These are phyloP conservation scores for Malurus elegans DNA, from an alignment of 2,113 vertebrate species.

Conservation along the genomic window DNA sequence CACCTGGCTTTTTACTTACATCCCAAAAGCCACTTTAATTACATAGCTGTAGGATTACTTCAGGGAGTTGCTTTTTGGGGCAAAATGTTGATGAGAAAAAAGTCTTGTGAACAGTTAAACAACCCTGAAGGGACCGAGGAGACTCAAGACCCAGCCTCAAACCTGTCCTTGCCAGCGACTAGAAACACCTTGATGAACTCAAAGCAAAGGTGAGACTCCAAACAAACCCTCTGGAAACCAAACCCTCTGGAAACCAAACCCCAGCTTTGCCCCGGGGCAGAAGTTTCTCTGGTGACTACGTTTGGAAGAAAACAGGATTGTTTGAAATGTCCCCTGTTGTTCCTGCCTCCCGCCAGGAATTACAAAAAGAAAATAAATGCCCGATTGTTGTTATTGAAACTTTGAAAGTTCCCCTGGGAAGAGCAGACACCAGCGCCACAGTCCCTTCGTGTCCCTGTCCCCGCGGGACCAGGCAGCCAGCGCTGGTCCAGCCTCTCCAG, in stretches of 20 bases:
- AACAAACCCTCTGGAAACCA: not conserved
- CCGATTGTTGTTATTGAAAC: not conserved
- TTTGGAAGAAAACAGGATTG: not conserved
- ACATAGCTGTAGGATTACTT: not conserved
- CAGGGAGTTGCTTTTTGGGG: not conserved
- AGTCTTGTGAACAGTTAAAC: not conserved
- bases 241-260: not conserved
- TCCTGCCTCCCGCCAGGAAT: not conserved
- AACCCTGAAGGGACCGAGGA: rapidly evolving
- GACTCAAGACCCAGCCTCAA: not conserved
- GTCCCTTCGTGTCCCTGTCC: not conserved
- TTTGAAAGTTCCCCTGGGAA: not conserved
- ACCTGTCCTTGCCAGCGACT: not conserved
- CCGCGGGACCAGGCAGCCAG: rapidly evolving
- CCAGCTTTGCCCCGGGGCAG: not conserved
- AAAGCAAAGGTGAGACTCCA: not conserved
- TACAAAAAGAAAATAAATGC: not conserved
- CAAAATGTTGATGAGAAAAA: not conserved
- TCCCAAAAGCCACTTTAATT: not conserved
- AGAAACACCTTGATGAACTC: not conserved
- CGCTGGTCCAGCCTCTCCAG: not conserved
- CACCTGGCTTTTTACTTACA: not conserved
- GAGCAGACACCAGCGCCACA: not conserved
- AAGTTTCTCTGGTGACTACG: not conserved
- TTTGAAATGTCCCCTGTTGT: not conserved